Evolutionary conservation across 1,140 invertebrate species (phyloP).

Genomic region (Pseudomyrmex dendroicus): DNA sequence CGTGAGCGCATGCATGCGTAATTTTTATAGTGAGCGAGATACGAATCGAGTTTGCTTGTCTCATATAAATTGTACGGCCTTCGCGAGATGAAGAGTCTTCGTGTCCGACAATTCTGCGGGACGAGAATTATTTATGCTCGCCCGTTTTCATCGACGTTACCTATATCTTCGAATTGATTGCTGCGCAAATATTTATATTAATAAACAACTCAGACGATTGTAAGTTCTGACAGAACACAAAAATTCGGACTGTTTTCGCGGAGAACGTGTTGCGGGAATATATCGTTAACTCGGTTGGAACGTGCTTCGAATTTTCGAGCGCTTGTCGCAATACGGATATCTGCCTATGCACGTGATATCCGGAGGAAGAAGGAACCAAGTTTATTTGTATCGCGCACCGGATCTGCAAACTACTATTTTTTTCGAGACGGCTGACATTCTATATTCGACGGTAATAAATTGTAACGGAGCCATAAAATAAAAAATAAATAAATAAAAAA

Average conservation of each 20-base stretch:
- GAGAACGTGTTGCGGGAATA: conserved; percentile 10
- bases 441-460: conserved; percentile 18
- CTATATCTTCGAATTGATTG: too few species aligned
- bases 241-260: conserved; percentile 2
- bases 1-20: conserved; percentile 5
- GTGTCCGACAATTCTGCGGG: background rate
- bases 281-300: conserved; percentile 33
- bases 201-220: background rate
- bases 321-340: conserved; percentile 39
- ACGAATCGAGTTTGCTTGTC: conserved; percentile 21
- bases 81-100: background rate
- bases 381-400: background rate
- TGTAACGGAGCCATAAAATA: background rate
- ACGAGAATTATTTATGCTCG: background rate
- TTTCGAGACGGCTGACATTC: background rate
- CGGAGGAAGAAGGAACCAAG: background rate
- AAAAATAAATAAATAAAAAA: background rate
- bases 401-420: background rate
- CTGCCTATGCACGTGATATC: conserved; percentile 41
- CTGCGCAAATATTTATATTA: too few species aligned
- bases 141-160: background rate
- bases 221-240: conserved; percentile 23
- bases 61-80: background rate
- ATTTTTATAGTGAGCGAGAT: conserved; percentile 13
- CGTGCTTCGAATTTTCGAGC: conserved; percentile 48